phyloP scores from a whole-genome alignment of 2,797 vertebrate species.

The Pachyuromys duprasi region DNA sequence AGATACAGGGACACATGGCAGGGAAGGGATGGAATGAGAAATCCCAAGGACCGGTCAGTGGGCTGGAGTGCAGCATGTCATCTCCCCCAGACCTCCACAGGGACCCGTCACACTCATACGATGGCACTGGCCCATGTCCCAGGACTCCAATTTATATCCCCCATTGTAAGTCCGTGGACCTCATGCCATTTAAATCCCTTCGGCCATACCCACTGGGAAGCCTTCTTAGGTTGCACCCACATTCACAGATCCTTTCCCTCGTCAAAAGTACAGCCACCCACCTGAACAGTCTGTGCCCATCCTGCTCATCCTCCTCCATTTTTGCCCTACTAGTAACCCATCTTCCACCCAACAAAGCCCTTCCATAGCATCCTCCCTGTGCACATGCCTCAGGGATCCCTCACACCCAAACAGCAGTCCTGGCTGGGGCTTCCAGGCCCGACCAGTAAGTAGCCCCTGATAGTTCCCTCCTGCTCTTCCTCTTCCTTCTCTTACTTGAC shows the following conservation, averaged over 20 bases:
- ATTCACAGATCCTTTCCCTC: background rate
- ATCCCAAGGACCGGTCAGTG: background rate
- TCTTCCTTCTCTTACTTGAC: background rate
- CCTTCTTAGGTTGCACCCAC: background rate
- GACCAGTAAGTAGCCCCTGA: background rate
- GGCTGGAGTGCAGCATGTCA: background rate
- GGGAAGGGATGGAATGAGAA: background rate
- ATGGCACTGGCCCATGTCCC: background rate
- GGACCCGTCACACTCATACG: background rate
- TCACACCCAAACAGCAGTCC: background rate
- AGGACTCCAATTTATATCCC: background rate
- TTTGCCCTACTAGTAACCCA: background rate
- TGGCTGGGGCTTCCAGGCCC: background rate
- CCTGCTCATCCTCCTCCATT: background rate
- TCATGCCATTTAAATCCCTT: background rate
- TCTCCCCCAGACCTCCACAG: background rate
- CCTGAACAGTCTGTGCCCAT: too few relatives aligned
- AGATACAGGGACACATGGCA: accelerated
- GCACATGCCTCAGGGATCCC: background rate
- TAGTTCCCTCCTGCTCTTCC: background rate
- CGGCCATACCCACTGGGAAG: background rate
- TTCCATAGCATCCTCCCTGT: background rate
- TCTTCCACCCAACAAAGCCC: background rate
- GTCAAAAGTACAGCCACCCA: background rate
- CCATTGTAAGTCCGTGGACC: background rate